Evolutionary conservation across 2,888 invertebrate species (phyloP), one percentile per base, ranked within the genome.

Genomic region (Dioctria linearis): DNA sequence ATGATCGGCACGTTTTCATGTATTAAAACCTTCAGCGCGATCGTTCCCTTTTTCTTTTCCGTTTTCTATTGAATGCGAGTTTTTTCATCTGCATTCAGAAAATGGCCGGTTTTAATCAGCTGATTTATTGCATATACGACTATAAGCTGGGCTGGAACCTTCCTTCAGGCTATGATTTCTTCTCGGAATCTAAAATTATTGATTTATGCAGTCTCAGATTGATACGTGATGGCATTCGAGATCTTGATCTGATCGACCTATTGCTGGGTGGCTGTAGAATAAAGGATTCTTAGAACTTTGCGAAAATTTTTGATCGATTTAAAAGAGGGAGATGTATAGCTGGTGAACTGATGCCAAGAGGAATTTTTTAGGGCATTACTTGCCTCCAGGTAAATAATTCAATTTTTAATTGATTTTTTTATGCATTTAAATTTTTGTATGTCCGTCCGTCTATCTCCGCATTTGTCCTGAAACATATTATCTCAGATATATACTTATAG

Each of bases 151-250:
- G 78, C 42, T 51, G 13, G 65, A 51, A 63, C 66, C 65, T 66
- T 51, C 67, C 78, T 40, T 66, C 37, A 8, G 78, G 78, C 66
- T 43, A 67, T 67, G 66, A 78, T 67, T 54, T 51, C 67, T 78
- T 78, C 78, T 66, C 42, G 57, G 78, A 78, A 78, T 66, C 57
- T 54, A 65, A 80, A 82, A 82, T 82, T 80, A 83, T 83, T 83
- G 83, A 83, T 83, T 83, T 83, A 83, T 83, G 82, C 83, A 80
- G 82, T 83, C 78, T 79, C 83, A 83, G 83, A 83, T 83, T 83
- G 83, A 83, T 83, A 83, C 83, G 83, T 82, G 83, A 83, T 82
- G 78, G 66, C 57, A 78, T 78, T 67, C 13, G 39, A 25, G 8
- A 57, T 66, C 54, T 78, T 51, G 65, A 63, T 76, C 49, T 76